A percentile compares a stretch with the other conserved stretches of the same genome.
phyloP scores from a whole-genome alignment of 1,140 invertebrate genomes.

The Drosophila mojavensis region DNA sequence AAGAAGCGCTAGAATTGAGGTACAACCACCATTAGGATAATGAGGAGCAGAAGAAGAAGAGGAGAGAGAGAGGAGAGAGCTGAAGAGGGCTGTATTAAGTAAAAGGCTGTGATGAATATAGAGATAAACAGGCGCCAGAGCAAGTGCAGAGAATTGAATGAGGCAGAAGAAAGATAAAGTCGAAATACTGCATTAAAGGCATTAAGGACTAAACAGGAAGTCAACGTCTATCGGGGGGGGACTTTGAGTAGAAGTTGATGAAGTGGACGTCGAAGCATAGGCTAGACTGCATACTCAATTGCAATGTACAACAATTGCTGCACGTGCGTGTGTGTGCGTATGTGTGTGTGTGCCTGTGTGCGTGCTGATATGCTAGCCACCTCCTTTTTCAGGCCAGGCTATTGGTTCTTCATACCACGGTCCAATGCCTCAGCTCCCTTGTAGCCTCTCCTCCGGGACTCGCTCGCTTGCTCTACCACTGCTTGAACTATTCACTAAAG shows the following conservation, averaged over 20 bases:
- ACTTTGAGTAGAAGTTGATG: too few species aligned
- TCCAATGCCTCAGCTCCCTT: not conserved
- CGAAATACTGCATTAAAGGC: not conserved
- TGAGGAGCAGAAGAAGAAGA: not conserved
- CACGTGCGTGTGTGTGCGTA: too few species aligned
- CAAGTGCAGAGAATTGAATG: not conserved
- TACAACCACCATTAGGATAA: not conserved
- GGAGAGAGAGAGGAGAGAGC: too few species aligned
- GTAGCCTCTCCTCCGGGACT: too few species aligned
- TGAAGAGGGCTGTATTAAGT: not conserved
- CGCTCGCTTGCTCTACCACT: too few species aligned
- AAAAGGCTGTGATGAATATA: not conserved
- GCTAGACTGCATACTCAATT: too few species aligned
- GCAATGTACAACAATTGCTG: too few species aligned
- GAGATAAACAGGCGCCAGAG: not conserved
- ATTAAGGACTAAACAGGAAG: not conserved
- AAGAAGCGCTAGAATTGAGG: not conserved
- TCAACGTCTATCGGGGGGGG: too few species aligned
- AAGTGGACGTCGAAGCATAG: too few species aligned
- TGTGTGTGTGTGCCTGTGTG: not conserved
- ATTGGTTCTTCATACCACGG: too few species aligned
- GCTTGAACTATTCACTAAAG: too few species aligned
- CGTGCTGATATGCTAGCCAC: conserved; percentile 2
- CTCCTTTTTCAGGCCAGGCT: too few species aligned
- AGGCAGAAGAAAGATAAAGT: not conserved